A percentile compares a stretch with the other conserved stretches of the same genome.
These are phyloP conservation scores for Nansenia antarctica DNA, from an alignment of 2,113 vertebrate species.

Conservation along the genomic window DNA sequence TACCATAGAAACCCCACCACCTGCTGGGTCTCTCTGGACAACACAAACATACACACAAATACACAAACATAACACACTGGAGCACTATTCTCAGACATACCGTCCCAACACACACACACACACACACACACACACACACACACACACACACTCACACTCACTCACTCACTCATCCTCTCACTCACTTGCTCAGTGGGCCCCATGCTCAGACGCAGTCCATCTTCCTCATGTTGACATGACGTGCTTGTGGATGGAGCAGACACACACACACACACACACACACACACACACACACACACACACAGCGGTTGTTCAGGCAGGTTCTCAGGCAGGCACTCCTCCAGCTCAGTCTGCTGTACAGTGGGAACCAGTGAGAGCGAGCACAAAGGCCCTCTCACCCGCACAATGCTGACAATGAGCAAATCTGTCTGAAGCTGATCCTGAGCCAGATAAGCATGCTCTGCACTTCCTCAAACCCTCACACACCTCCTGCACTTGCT, in stretches of 20 bases:
- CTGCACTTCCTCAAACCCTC: constrained; percentile 31
- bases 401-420: constrained; percentile 42
- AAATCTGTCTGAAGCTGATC: constrained; percentile 44
- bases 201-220: constrained; percentile 61
- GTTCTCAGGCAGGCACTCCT: background rate
- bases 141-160: constrained; percentile 53
- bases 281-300: background rate
- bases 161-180: constrained; percentile 61
- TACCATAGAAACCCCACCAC: background rate
- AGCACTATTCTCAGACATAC: background rate
- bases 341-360: background rate
- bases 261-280: constrained; percentile 28
- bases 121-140: constrained; percentile 5
- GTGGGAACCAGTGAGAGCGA: background rate
- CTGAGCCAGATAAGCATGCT: constrained; percentile 49
- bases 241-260: constrained; percentile 60
- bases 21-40: background rate
- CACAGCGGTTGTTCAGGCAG: background rate
- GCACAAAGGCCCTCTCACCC: constrained; percentile 35
- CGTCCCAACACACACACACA: background rate
- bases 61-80: constrained; percentile 19
- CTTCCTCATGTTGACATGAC: constrained; percentile 57
- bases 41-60: constrained; percentile 3
- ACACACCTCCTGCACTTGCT: background rate
- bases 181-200: constrained; percentile 45